Evolutionary conservation across 2,888 invertebrate species (phyloP), one percentile per base, ranked within the genome.

Genomic region (Callyntrura sp.): DNA sequence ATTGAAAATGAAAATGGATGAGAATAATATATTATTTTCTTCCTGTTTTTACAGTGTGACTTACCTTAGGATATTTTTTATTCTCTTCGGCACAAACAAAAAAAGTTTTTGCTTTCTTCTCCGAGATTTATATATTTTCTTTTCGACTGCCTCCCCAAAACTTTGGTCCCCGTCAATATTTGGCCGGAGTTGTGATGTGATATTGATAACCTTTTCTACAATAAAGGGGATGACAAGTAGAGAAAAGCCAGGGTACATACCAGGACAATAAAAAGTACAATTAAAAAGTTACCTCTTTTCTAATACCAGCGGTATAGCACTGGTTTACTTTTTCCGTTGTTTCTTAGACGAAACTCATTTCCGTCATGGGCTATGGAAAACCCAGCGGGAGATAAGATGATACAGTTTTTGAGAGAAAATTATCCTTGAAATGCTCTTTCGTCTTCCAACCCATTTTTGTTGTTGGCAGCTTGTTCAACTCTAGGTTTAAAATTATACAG

Each of bases 291-390:
- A 25, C 70, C 1, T 70, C 1, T 70, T 43, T 17, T 68, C n/a
- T 68, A 57, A 17, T 57, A 5, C 57, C 12, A n/a, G n/a, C n/a
- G n/a, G n/a, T n/a, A n/a, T n/a, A n/a, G 9, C 3, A 35, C 68
- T 35, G 20, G 23, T 28, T 70, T 70, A n/a, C 35, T 35, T 35
- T 35, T 35, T 35, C 3, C 1, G 9, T 78, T 35, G n/a, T 35
- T 57, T 17, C 55, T 57, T 17, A 9, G 45, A 73, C 3, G 45
- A 73, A 73, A 73, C 76, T 51, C 51, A 76, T 57, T 85, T 85
- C 60, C 60, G 85, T 76, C 85, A 85, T 60, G 85, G 76, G 23
- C 76, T 60, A 85, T 85, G 76, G 76, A 85, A 85, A 28, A 55
- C 55, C 20, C 85, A 85, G 85, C 76, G 48, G 85, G 85, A 62